phyloP scores from a whole-genome alignment of 2,797 vertebrate species.

The Hypotaenidia okinawae region DNA sequence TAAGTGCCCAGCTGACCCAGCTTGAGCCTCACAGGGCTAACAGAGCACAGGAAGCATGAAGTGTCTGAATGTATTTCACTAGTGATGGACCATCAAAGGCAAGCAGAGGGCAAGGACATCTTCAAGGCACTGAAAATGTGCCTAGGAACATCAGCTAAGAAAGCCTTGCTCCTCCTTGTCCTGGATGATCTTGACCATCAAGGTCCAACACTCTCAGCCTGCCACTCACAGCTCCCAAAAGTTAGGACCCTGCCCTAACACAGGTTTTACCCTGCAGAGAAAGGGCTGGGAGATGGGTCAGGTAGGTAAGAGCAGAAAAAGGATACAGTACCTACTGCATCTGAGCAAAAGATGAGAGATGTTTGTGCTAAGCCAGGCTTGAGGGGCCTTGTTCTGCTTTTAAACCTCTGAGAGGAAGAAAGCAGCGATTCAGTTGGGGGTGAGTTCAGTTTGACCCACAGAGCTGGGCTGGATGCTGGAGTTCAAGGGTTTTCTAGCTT shows the following conservation, averaged over 20 bases:
- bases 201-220: neutral
- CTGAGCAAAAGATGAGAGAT: neutral
- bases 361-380: neutral
- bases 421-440: neutral
- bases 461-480: neutral
- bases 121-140: neutral
- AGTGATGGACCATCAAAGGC: neutral
- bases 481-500: neutral
- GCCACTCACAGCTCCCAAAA: neutral
- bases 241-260: neutral
- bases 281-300: neutral
- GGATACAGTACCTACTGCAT: neutral
- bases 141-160: neutral
- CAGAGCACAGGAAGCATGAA: neutral
- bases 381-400: neutral
- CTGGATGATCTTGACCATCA: neutral
- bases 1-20: neutral
- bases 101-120: neutral
- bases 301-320: neutral
- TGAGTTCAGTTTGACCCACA: neutral
- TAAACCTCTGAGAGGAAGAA: neutral
- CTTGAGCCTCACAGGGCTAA: neutral
- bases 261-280: neutral
- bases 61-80: neutral
- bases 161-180: neutral